Evolutionary conservation across 2,113 vertebrate species (phyloP).

Genomic region (Festucalex cinctus): DNA sequence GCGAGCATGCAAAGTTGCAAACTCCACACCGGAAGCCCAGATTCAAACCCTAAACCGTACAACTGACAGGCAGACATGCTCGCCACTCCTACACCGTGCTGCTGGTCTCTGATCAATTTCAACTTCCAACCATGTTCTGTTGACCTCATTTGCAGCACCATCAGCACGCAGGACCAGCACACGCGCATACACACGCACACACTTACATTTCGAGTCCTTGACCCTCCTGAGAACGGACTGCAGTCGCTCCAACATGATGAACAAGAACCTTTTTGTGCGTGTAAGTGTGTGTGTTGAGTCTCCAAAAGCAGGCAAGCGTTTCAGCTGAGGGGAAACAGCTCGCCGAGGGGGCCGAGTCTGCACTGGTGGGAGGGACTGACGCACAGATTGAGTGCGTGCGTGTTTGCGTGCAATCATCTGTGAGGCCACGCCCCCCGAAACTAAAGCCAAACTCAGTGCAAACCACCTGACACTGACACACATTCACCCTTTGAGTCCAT

Average conservation of each 20-base stretch:
- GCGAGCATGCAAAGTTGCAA: neutral
- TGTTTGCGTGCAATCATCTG: neutral
- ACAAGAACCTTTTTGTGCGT: slow-evolving; percentile 2
- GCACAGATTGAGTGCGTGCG: neutral
- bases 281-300: neutral
- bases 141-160: neutral
- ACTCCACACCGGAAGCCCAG: neutral
- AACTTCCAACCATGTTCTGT: neutral
- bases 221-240: slow-evolving; percentile 58
- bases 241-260: slow-evolving; percentile 62
- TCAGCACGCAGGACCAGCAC: neutral
- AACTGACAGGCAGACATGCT: neutral
- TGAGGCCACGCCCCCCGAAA: slow-evolving; percentile 1
- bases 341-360: slow-evolving; percentile 3
- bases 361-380: slow-evolving; percentile 1
- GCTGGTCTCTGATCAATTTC: neutral
- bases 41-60: neutral
- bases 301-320: neutral
- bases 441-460: neutral
- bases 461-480: neutral
- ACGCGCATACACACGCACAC: neutral
- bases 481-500: neutral
- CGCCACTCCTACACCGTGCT: neutral
- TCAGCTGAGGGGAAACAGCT: slow-evolving; percentile 2
- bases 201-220: slow-evolving; percentile 61